These are phyloP conservation scores for Ictidomys tridecemlineatus DNA, from an alignment of 2,113 vertebrate species.

Conservation along the genomic window DNA sequence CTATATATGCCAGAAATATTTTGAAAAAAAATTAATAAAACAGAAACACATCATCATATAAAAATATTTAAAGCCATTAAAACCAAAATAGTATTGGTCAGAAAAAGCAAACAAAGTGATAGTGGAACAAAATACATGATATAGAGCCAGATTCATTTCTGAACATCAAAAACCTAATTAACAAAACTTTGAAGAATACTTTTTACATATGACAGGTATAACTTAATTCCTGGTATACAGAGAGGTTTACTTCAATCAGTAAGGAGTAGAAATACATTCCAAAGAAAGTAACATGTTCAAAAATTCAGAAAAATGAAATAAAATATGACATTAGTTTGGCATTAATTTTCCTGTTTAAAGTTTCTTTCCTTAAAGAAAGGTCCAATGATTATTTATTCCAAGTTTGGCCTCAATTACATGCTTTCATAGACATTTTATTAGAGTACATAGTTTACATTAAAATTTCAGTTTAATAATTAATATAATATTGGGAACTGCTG, in stretches of 20 bases:
- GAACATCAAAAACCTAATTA: background rate
- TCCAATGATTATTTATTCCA: background rate
- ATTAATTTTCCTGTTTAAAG: background rate
- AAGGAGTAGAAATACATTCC: background rate
- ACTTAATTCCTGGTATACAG: background rate
- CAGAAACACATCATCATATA: background rate
- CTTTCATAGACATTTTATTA: background rate
- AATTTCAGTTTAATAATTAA: background rate
- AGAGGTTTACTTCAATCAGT: background rate
- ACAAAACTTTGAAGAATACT: background rate
- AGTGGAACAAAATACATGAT: background rate
- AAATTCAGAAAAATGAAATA: background rate
- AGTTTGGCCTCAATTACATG: background rate
- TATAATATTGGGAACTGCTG: background rate
- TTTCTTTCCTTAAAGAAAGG: background rate
- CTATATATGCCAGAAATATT: background rate
- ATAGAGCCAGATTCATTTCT: background rate
- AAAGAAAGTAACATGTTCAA: background rate
- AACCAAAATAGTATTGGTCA: background rate
- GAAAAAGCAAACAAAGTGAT: background rate
- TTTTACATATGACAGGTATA: background rate
- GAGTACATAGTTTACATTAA: background rate
- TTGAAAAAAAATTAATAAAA: background rate
- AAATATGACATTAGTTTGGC: background rate
- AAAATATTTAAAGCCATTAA: background rate